phyloP scores from a whole-genome alignment of 1,140 invertebrate species.

The Caenorhabditis tropicalis region DNA sequence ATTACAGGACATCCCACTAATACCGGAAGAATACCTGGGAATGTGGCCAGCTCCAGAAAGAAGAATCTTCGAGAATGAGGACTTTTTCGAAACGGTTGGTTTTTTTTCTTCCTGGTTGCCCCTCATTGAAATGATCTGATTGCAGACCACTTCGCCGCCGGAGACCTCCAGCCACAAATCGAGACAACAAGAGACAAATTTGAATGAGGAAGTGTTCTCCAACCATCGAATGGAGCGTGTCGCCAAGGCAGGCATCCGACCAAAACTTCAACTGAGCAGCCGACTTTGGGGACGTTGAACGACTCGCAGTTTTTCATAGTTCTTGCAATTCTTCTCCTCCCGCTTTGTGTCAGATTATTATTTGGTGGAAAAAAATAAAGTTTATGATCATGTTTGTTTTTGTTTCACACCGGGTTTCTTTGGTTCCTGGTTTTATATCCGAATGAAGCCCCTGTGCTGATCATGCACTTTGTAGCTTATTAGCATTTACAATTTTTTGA shows the following conservation, averaged over 20 bases:
- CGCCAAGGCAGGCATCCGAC: slow-evolving; percentile 4
- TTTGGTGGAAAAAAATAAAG: slow-evolving; percentile 43
- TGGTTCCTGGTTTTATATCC: background rate
- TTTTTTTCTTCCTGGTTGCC: background rate
- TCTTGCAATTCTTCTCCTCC: background rate
- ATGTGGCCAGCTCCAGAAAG: background rate
- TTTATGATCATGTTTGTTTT: slow-evolving; percentile 6
- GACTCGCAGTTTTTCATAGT: background rate
- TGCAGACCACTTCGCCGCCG: background rate
- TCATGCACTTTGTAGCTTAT: no score
- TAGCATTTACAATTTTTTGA: no score
- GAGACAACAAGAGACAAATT: background rate
- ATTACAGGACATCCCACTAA: slow-evolving; percentile 6
- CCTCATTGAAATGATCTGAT: background rate
- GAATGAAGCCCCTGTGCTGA: background rate
- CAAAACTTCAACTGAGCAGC: slow-evolving; percentile 24
- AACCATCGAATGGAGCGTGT: slow-evolving; percentile 20
- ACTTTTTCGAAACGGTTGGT: background rate
- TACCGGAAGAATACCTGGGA: background rate
- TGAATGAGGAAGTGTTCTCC: background rate
- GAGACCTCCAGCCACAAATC: background rate
- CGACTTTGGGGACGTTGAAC: slow-evolving; percentile 30
- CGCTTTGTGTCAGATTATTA: background rate
- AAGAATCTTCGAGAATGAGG: background rate
- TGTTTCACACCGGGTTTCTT: no score